Conservation (phyloP, 2,113 vertebrate species). For the Ceuthmochares aereus region DNA sequence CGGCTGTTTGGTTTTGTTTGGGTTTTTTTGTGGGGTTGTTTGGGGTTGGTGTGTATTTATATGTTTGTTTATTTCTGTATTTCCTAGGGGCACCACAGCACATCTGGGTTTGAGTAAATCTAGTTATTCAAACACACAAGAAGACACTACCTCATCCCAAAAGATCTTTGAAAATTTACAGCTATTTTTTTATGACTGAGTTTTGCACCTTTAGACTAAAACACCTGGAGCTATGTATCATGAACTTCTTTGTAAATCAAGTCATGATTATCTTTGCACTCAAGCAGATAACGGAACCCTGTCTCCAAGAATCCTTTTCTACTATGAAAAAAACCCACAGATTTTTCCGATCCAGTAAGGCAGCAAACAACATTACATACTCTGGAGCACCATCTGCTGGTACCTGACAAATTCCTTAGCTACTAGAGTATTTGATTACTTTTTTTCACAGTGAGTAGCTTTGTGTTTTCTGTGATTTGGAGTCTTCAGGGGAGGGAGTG, state of each 20-base stretch:
- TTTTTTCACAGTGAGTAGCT: neutral
- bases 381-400: conserved; percentile 30
- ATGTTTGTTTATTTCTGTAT: neutral
- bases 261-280: neutral
- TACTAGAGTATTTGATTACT: neutral
- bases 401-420: neutral
- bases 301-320: neutral
- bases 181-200: neutral
- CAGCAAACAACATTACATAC: neutral
- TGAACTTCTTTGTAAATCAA: neutral
- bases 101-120: neutral
- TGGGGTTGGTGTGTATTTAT: neutral
- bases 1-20: neutral
- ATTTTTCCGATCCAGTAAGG: neutral
- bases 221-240: rapidly evolving
- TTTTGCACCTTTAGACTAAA: neutral
- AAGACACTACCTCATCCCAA: neutral
- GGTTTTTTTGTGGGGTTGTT: neutral
- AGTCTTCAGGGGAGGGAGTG: rapidly evolving
- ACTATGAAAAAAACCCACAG: neutral
- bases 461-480: neutral
- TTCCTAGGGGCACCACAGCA: neutral
- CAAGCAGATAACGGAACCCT: neutral
- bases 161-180: neutral
- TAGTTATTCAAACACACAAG: neutral